Evolutionary conservation across 2,888 invertebrate species (phyloP), one percentile per base, ranked within the genome.

Genomic region (Automeris io): DNA sequence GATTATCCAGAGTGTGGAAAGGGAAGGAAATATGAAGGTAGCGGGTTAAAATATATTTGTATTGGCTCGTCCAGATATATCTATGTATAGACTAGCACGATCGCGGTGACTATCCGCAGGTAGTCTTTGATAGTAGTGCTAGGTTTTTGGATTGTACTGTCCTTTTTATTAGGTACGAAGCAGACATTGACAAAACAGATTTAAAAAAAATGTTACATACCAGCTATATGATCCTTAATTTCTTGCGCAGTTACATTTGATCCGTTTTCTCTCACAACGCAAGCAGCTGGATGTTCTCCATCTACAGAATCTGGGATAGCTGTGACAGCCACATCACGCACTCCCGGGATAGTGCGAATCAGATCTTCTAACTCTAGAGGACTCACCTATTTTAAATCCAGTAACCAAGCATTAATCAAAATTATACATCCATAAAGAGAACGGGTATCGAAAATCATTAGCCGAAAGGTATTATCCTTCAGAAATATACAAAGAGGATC

Each of bases 301-400:
- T 73, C 75, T 2, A 54, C 57, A 0, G 42, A 42, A 29, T 74
- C 59, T 0, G 61, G 49, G 0, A 79, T 39, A 5, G 72, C 65
- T 0, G 73, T 66, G n/a, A 85, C 82, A 13, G 65, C 69, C n/a
- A 71, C 83, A 1, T 74, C 69, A 0, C 35, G 25, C 0, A 85
- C 82, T 0, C 56, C 70, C 0, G 58, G 53, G 33, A 70, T 72
- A 1, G 47, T 39, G 0, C 54, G 52, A 18, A 86, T 77, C 18
- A 81, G 59, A 5, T 60, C 67, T 38, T 82, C 83, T 7, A 83
- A 2, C 42, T 82, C 81, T 1, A 59, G 45, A 2, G 83, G 80
- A 5, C 65, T 24, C 22, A 85, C 51, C 85, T 85, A 49, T 5
- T 41, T 36, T 24, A n/a, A n/a, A n/a, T n/a, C n/a, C n/a, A n/a